Evolutionary conservation across 2,888 invertebrate genomes (phyloP).

Genomic region (Nomada goodeniana): DNA sequence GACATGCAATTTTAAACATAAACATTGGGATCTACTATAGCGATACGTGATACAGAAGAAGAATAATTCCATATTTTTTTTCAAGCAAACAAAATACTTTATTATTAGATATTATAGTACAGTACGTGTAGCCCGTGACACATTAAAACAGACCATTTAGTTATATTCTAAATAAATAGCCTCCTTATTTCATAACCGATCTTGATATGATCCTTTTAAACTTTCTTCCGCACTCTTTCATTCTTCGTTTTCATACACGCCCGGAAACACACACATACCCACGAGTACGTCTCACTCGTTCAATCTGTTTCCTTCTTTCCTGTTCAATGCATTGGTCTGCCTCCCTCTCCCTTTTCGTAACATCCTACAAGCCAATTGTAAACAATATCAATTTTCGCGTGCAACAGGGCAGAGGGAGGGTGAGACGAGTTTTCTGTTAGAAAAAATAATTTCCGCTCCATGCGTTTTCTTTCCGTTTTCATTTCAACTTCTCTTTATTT

Average conservation of each 20-base stretch:
- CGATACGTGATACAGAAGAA: background rate
- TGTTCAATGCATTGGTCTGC: background rate
- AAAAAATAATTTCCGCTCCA: slow-evolving; percentile 76
- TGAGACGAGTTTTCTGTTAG: slow-evolving; percentile 72
- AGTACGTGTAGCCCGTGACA: slow-evolving; percentile 84
- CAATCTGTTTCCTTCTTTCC: slow-evolving; percentile 56
- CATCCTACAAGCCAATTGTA: slow-evolving; percentile 76
- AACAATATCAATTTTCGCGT: slow-evolving; percentile 79
- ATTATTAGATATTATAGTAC: slow-evolving; percentile 84
- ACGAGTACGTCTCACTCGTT: background rate
- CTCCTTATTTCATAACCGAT: slow-evolving; percentile 83
- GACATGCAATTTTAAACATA: no score
- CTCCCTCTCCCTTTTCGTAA: slow-evolving; percentile 56
- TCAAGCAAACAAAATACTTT: slow-evolving; percentile 85
- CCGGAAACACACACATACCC: background rate
- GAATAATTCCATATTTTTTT: slow-evolving; percentile 17
- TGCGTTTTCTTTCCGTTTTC: slow-evolving; percentile 26
- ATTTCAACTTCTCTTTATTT: slow-evolving; percentile 34
- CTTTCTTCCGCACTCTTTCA: slow-evolving; percentile 52
- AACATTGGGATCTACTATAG: no score
- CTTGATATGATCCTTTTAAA: slow-evolving; percentile 81
- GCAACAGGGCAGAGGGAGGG: slow-evolving; percentile 76
- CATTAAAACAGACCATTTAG: slow-evolving; percentile 84
- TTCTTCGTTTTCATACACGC: slow-evolving; percentile 44
- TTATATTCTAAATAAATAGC: slow-evolving; percentile 84